Base-by-base conservation (phyloP, 2,888 invertebrate genomes). In the Phyllotreta striolata region DNA sequence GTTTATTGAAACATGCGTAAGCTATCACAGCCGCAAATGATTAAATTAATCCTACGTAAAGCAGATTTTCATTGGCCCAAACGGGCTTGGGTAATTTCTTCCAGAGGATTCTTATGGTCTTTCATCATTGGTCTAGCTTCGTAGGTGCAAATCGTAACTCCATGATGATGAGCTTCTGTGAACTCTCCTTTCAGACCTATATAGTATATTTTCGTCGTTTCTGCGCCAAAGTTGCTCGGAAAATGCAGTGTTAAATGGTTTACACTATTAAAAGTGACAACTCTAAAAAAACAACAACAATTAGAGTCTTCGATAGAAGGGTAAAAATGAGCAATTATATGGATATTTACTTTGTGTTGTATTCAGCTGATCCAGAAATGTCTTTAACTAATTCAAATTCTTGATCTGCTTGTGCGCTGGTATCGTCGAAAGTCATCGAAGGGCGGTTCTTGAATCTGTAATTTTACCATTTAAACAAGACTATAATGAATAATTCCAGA, bases 141-240 rank as follows among this genome's bases (percentile, higher is more conserved):
- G 80, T 98, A 98, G 54, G 90, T 91, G 77, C 95, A 93, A 75
- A 97, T 93, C 1, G 93, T 92, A 0, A 97, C 94, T 55, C 95
- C 96, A 79, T 96, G 95, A 71, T 89, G 85, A 76, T 92, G 92
- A 0, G 89, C 90, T 77, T 91, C 89, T 8, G 87, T 86, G 84
- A 92, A 99, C 83, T 98, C 98, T 14, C 98, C 99, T 79, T 91
- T 90, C 44, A 99, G 84, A 7, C 96, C 98, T 77, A 99, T 98
- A 79, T 98, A 99, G 79, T 91, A 94, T 66, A 98, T 89, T 77
- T 88, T 89, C 1, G 95, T 94, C 55, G 83, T 87, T n/a, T 94
- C 93, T 12, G 85, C 87, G 14, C 96, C 96, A 83, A 91, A 95
- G 82, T 96, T 97, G 10, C 85, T 85, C 6, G 95, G 93, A 79